These are phyloP conservation scores for Stratiolaelaps scimitus DNA, from an alignment of 1,140 invertebrate genomes.

Conservation along the genomic window DNA sequence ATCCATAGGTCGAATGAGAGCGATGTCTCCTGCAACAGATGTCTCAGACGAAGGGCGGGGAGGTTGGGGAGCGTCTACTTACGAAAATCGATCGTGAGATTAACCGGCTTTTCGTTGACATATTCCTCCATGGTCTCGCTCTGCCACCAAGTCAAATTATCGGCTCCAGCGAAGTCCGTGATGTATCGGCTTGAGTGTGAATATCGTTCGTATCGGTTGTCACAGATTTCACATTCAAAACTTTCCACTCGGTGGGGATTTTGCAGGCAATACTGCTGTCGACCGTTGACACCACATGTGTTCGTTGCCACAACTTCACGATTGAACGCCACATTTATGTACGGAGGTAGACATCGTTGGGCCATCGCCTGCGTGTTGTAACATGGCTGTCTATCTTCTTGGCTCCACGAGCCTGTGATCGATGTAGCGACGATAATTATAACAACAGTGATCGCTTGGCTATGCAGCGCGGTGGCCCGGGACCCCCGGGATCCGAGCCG, in stretches of 20 bases:
- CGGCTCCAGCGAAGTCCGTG: conserved; percentile 74
- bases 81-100: conserved; percentile 79
- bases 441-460: too few species aligned
- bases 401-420: background rate
- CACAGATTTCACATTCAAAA: conserved; percentile 48
- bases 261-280: conserved; percentile 75
- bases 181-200: conserved; percentile 52
- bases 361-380: conserved; percentile 44
- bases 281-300: conserved; percentile 70
- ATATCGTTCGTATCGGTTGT: conserved; percentile 46
- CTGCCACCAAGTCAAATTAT: conserved; percentile 94
- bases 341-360: conserved; percentile 84
- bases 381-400: conserved; percentile 38
- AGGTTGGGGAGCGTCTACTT: too few species aligned
- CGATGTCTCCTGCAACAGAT: too few species aligned
- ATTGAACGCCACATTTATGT: conserved; percentile 87
- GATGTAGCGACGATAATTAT: too few species aligned
- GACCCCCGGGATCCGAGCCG: too few species aligned
- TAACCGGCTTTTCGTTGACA: conserved; percentile 75
- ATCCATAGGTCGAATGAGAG: too few species aligned
- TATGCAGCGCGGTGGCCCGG: too few species aligned
- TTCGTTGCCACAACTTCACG: conserved; percentile 78
- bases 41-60: too few species aligned
- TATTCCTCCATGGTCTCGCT: conserved; percentile 90
- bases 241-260: conserved; percentile 48